Base-by-base conservation (phyloP, 2,113 vertebrate species). In the Tachycineta bicolor region DNA sequence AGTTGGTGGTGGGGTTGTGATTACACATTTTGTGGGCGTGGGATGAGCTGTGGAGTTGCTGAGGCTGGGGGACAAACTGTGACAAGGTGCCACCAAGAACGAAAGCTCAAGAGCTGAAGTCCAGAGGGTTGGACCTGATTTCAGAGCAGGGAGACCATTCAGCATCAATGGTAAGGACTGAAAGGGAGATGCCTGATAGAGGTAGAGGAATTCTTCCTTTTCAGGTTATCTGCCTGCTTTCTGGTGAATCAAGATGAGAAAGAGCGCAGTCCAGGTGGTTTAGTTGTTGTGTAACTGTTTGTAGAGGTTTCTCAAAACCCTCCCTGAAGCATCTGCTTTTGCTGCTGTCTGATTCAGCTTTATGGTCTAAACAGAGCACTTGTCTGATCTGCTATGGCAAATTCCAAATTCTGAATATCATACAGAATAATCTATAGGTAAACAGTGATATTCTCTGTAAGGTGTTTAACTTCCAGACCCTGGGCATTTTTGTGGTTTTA, bases 241-340 rank as follows among this genome's bases (percentile, higher is more conserved):
- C 15, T 55, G 17, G 22, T 53, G 59, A 67, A 44, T 55, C 19
- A 21, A 23, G 20, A 59, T 46, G 10, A 33, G 39, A 46, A 80
- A 37, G 50, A 68, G 67, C 73, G 47, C 13, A 81, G 22, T 17
- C 12, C 44, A 68, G 47, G 22, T 71, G 39, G 34, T 74, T 95
- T 21, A 43, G 24, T n/a, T 90, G 34, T 73, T 50, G 47, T 73
- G 0, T 47, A 56, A 52, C 21, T 78, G 19, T 63, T 69, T 19
- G 34, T 60, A 58, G 1, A 67, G 18, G 2, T 87, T 95, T 87
- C 59, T 83, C 70, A 65, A 31, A 68, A 18, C 21, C 8, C 53
- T 78, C 62, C 69, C 64, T 93, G 71, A 88, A 95, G 59, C 43
- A 33, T 55, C 71, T 86, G 59, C 11, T 90, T 95, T 88, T 69